These are phyloP conservation scores for Agrotis exclamationis DNA, from an alignment of 2,888 invertebrate species.

Conservation along the genomic window DNA sequence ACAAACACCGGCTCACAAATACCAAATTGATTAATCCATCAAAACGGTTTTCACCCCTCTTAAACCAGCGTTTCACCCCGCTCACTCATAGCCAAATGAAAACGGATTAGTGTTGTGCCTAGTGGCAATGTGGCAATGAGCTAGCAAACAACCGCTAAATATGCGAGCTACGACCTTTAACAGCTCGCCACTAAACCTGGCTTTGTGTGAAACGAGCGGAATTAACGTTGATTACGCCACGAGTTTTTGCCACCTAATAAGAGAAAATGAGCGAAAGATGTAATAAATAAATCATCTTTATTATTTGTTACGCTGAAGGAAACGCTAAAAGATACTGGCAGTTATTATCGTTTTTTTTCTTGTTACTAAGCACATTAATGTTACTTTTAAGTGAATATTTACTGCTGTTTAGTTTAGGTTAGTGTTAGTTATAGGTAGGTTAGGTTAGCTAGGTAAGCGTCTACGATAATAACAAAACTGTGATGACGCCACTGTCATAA, in stretches of 20 bases:
- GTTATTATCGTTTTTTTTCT: constrained; percentile 9
- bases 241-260: constrained; percentile 45
- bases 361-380: background rate
- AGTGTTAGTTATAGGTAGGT: no score
- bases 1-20: constrained; percentile 2
- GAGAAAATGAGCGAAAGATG: constrained; percentile 40
- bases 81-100: constrained; percentile 44
- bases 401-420: background rate
- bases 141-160: constrained; percentile 55
- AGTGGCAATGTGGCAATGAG: constrained; percentile 58
- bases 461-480: background rate
- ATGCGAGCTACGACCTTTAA: constrained; percentile 53
- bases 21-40: constrained; percentile 32
- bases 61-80: constrained; percentile 28
- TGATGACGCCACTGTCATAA: no score
- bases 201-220: constrained; percentile 52
- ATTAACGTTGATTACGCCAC: constrained; percentile 41
- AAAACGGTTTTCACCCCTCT: constrained; percentile 18
- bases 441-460: no score
- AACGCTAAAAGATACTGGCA: constrained; percentile 12
- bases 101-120: constrained; percentile 54
- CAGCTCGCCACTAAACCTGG: constrained; percentile 47
- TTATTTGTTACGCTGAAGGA: constrained; percentile 33
- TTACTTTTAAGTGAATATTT: background rate
- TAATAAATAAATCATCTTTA: constrained; percentile 46